Evolutionary conservation across 64 coral and sea anemone genomes (phyloP), one percentile per base, ranked within the genome.

Genomic region (Cladopsammia gracilis): DNA sequence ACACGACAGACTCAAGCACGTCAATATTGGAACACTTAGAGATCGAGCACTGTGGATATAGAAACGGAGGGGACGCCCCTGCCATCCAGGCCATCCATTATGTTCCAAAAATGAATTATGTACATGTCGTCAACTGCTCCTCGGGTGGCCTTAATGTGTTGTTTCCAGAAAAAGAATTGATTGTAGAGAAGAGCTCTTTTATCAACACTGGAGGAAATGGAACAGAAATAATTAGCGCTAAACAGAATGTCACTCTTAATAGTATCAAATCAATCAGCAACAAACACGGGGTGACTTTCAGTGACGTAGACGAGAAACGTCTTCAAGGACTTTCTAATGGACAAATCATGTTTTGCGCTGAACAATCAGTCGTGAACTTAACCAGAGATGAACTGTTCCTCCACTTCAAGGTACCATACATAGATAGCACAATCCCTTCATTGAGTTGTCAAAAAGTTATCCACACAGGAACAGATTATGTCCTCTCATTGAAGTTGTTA

Each of bases 31-130:
- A 87, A 24, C 53, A 87, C 66, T 3, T 87, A 10, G 47, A 87
- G 5, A 87, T 87, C 52, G 70, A 71, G 66, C 70, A 87, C 67
- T 70, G 65, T 71, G 84, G 84, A 34, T 52, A 87, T 54, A 87
- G 47, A 73, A 67, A 53, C 43, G 70, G 84, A 44, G 22, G 54
- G 10, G 3, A 60, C 1, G 71, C 48, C 49, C 19, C 85, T 44
- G 85, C 68, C 18, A 58, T 59, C 22, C 64, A 71, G 22, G 48
- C 34, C 9, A 58, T 51, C 34, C 56, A 58, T 57, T 56, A 59
- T 50, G 49, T 87, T 70, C 84, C 84, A 57, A 66, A 71, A 1
- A 58, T 88, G 22, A 74, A 74, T 46, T 11, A 74, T 8, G 7
- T 74, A 53, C 49, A 14, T 22, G 54, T 73, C 52, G 42, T 59